These are phyloP conservation scores for Heliconius eleuchia DNA, from an alignment of 1,140 invertebrate genomes.

Conservation along the genomic window DNA sequence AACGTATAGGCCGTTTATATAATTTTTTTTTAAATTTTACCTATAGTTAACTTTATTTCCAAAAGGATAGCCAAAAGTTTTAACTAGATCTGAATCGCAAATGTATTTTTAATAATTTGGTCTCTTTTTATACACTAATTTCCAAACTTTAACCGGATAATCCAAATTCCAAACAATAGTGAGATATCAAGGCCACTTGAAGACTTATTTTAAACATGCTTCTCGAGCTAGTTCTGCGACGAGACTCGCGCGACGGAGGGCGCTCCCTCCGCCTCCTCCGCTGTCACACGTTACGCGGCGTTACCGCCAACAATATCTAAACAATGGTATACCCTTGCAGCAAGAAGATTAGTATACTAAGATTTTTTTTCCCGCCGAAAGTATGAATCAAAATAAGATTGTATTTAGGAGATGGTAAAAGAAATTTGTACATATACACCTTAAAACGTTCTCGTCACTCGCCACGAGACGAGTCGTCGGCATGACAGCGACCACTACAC, in stretches of 20 bases:
- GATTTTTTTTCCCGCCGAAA: slow-evolving; percentile 71
- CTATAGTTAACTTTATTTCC: slow-evolving; percentile 74
- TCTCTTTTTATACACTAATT: slow-evolving; percentile 78
- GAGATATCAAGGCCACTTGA: slow-evolving; percentile 80
- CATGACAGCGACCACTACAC: slow-evolving; percentile 48
- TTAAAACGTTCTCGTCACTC: slow-evolving; percentile 46
- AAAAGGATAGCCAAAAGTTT: slow-evolving; percentile 80
- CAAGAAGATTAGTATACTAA: slow-evolving; percentile 69
- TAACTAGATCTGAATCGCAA: slow-evolving; percentile 75
- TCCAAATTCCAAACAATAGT: slow-evolving; percentile 76
- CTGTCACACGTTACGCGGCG: slow-evolving; percentile 37
- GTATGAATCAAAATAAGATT: slow-evolving; percentile 66
- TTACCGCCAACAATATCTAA: slow-evolving; percentile 70
- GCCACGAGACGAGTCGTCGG: slow-evolving; percentile 18
- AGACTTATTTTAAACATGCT: slow-evolving; percentile 74
- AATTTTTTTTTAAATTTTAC: slow-evolving; percentile 65
- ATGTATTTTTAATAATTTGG: slow-evolving; percentile 76
- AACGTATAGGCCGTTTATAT: slow-evolving; percentile 78
- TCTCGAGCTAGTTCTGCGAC: slow-evolving; percentile 59
- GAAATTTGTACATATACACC: slow-evolving; percentile 76
- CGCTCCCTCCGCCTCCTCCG: slow-evolving; percentile 40
- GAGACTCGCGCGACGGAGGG: slow-evolving; percentile 49
- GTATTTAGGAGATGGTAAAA: slow-evolving; percentile 64
- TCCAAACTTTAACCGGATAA: slow-evolving; percentile 75
- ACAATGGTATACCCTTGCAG: slow-evolving; percentile 77